Conservation (phyloP, 2,888 invertebrate genomes). For the Megamerina dolium region DNA sequence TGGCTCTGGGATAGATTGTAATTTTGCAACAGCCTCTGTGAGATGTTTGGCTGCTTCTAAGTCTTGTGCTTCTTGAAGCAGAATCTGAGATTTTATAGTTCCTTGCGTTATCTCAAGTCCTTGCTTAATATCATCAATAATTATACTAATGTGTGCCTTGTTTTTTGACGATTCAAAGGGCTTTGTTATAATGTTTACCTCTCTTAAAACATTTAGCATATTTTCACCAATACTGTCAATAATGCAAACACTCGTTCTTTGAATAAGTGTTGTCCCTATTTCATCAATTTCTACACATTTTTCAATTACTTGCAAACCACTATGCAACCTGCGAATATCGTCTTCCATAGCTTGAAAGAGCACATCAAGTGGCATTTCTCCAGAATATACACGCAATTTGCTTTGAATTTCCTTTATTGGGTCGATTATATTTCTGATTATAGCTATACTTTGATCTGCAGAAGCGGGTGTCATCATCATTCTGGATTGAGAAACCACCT, state of each 20-base stretch:
- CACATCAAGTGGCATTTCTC: slow-evolving; percentile 45
- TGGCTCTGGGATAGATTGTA: slow-evolving; percentile 39
- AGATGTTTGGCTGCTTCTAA: slow-evolving; percentile 47
- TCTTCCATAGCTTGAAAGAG: slow-evolving; percentile 56
- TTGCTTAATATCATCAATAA: slow-evolving; percentile 52
- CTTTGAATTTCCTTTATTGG: slow-evolving; percentile 62
- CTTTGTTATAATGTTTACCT: slow-evolving; percentile 52
- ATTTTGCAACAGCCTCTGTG: slow-evolving; percentile 44
- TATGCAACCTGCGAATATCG: slow-evolving; percentile 60
- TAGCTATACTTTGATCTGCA: slow-evolving; percentile 61
- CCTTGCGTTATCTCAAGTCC: slow-evolving; percentile 53
- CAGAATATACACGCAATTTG: slow-evolving; percentile 54
- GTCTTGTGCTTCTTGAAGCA: slow-evolving; percentile 53
- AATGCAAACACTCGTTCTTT: slow-evolving; percentile 62
- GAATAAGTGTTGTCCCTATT: slow-evolving; percentile 61
- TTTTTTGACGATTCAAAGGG: slow-evolving; percentile 50
- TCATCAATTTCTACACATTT: slow-evolving; percentile 64
- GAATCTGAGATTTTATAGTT: slow-evolving; percentile 53
- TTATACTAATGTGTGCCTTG: slow-evolving; percentile 49
- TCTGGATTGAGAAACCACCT: slow-evolving; percentile 60
- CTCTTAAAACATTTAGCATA: slow-evolving; percentile 53
- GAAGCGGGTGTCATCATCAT: slow-evolving; percentile 62
- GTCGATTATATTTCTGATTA: slow-evolving; percentile 57
- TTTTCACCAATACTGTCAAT: slow-evolving; percentile 57
- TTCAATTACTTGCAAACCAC: slow-evolving; percentile 60